Percentiles rank a stretch among this genome's conserved stretches.
Evolutionary conservation across 2,797 vertebrate genomes (phyloP).

Genomic region (Eulemur mongoz): DNA sequence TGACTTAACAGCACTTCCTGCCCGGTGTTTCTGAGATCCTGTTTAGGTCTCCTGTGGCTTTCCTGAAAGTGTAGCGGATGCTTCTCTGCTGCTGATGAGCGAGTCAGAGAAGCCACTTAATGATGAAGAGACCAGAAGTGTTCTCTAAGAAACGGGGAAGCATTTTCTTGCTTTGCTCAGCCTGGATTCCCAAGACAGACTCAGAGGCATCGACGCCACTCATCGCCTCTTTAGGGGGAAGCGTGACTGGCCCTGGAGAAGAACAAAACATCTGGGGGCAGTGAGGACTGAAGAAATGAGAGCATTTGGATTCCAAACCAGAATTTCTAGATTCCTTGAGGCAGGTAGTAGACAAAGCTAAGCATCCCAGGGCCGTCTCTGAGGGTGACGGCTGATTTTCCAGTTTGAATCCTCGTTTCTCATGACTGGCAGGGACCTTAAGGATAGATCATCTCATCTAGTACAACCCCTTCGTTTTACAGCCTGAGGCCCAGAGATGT

Average conservation of each 20-base stretch:
- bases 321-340: not conserved
- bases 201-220: not conserved
- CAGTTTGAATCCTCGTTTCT: not conserved
- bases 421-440: not conserved
- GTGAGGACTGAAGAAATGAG: not conserved
- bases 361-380: not conserved
- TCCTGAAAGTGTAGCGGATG: constrained; percentile 57
- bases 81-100: constrained; percentile 62
- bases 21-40: constrained; percentile 22
- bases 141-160: constrained; percentile 46
- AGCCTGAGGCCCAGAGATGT: not conserved
- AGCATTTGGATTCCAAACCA: not conserved
- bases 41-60: constrained; percentile 57
- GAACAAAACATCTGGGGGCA: not conserved
- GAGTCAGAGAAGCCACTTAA: constrained; percentile 68
- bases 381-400: not conserved
- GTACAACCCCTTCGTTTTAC: not conserved
- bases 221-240: not conserved
- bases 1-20: constrained; percentile 51
- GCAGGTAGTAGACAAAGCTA: not conserved
- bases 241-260: not conserved
- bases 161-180: not conserved
- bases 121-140: constrained; percentile 55
- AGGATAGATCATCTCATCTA: not conserved
- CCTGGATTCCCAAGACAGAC: not conserved